A percentile compares a stretch with the other conserved stretches of the same genome.
phyloP scores from a whole-genome alignment of 2,888 invertebrate species.

The Tachina lurida region DNA sequence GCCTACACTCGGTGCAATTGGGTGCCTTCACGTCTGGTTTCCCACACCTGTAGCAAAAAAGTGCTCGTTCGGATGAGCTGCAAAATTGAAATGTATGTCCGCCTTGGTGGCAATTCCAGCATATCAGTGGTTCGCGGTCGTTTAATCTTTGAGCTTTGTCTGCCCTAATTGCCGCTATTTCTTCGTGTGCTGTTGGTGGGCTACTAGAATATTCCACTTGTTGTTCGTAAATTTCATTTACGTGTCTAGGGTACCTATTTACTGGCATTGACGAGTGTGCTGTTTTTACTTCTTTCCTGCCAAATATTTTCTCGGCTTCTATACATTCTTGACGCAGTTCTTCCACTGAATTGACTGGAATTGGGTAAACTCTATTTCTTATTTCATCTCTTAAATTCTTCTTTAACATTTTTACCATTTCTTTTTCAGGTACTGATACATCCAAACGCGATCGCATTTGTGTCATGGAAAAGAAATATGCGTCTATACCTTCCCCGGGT shows the following conservation, averaged over 20 bases:
- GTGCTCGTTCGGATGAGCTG: background rate
- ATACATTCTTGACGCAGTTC: background rate
- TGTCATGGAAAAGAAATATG: background rate
- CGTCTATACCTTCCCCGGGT: background rate
- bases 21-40: background rate
- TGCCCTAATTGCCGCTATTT: background rate
- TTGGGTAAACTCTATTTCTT: background rate
- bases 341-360: background rate
- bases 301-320: background rate
- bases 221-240: background rate
- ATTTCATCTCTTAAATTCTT: background rate
- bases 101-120: conserved; percentile 40
- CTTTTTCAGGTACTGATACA: background rate
- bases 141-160: background rate
- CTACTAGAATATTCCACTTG: too few species aligned
- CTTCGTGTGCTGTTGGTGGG: background rate
- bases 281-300: background rate
- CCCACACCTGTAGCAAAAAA: conserved; percentile 41
- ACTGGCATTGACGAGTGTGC: background rate
- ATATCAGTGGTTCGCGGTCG: background rate
- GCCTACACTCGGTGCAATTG: background rate
- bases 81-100: conserved; percentile 47
- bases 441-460: background rate
- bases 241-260: background rate
- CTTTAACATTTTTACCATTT: conserved; percentile 1